These are phyloP conservation scores for Zaprionus capensis DNA, from an alignment of 1,140 invertebrate genomes.

Conservation along the genomic window DNA sequence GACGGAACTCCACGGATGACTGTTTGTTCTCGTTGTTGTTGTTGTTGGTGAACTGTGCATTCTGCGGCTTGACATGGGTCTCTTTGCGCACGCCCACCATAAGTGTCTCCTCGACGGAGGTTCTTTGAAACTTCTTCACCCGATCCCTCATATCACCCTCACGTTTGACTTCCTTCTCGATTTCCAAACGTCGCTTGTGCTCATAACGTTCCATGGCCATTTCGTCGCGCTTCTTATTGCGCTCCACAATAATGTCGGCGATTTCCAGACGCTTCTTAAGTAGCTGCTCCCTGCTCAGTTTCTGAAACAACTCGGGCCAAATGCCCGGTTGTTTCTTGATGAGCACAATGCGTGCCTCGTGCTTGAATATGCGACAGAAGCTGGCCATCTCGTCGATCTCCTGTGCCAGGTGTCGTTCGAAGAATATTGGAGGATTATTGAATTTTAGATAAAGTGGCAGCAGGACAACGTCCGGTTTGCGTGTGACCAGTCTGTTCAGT, in stretches of 20 bases:
- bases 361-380: conserved; percentile 81
- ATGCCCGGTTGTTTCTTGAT: conserved; percentile 76
- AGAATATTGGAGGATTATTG: conserved; percentile 82
- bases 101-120: conserved; percentile 65
- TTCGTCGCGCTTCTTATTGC: conserved; percentile 78
- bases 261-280: conserved; percentile 75
- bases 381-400: conserved; percentile 80
- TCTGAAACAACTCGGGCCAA: conserved; percentile 79
- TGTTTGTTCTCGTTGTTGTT: conserved; percentile 20
- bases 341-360: conserved; percentile 79
- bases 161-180: conserved; percentile 72
- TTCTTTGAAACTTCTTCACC: conserved; percentile 73
- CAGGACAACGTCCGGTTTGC: conserved; percentile 79
- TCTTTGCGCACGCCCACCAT: conserved; percentile 76
- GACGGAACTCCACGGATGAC: conserved; percentile 28
- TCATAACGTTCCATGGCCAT: conserved; percentile 73
- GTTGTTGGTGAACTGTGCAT: conserved; percentile 10
- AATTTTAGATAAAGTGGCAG: conserved; percentile 77
- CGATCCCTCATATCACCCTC: conserved; percentile 76
- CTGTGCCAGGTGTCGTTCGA: conserved; percentile 72
- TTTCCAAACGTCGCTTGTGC: conserved; percentile 71
- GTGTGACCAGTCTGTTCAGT: conserved; percentile 75
- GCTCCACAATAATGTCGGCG: conserved; percentile 73
- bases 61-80: conserved; percentile 41
- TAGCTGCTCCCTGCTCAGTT: conserved; percentile 68